Evolutionary conservation across 2,113 vertebrate species (phyloP), one percentile per base, ranked within the genome.

Genomic region (Ahaetulla prasina): DNA sequence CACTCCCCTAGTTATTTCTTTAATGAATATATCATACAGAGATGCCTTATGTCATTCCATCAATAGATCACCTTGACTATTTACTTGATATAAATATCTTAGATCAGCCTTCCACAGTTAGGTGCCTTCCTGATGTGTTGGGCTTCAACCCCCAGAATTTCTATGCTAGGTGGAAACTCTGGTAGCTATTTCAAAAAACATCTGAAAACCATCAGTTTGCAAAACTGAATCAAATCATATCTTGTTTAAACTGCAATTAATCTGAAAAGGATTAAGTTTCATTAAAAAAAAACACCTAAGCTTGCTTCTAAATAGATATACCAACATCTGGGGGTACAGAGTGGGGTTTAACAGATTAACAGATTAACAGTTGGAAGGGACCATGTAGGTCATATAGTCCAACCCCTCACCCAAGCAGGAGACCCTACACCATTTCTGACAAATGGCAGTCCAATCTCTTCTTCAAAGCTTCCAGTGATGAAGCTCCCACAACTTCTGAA

Each of bases 1-100:
- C 14, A 87, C 85, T 47, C 30, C 16, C 68, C 12, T n/a, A 18
- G 7, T 50, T n/a, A 87, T 87, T 47, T 85, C 39, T 45, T 85
- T 85, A 85, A 85, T 47, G n/a, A 74, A 47, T 47, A 88, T 88
- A 35, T 39, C 35, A 88, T 55, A 39, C 9, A 55, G 1, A 93
- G 39, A 87, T 84, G n/a, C 27, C 50, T 27, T 95, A 92, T 94
- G 90, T 89, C 88, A 8, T 63, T 91, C 53, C 39, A 74, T 20
- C n/a, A 20, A 74, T 39, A 20, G n/a, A 39, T 35, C 16, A 43
- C 35, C 35, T 22, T 1, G 47, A 95, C 89, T 52, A 68, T 30
- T 90, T 60, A 11, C 30, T 80, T 39, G 22, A 87, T 52, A 85
- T 39, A 93, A 93, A 91, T 85, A 47, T 12, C 35, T 47, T 25